A percentile compares a stretch with the other conserved stretches of the same genome.
phyloP scores from a whole-genome alignment of 2,888 invertebrate species.

The Limenitis arthemis region DNA sequence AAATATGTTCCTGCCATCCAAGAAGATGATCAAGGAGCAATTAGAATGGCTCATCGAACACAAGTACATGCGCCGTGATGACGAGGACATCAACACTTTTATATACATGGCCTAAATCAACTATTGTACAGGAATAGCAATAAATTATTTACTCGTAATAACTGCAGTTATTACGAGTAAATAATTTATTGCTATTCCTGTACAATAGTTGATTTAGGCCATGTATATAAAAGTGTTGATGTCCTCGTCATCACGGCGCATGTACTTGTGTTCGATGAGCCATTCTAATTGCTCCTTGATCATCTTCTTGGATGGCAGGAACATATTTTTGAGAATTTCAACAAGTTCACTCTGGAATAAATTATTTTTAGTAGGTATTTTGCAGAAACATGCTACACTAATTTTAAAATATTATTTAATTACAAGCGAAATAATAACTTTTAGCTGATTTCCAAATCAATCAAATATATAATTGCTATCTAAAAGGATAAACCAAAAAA shows the following conservation, averaged over 20 bases:
- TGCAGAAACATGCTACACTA: background rate
- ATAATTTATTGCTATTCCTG: constrained; percentile 54
- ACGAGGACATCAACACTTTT: constrained; percentile 97
- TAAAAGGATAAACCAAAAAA: too few species aligned
- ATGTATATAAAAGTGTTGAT: constrained; percentile 98
- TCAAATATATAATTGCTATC: too few species aligned
- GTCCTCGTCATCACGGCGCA: constrained; percentile 96
- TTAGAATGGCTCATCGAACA: constrained; percentile 99
- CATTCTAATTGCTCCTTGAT: constrained; percentile 99
- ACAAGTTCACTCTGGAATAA: constrained; percentile 87
- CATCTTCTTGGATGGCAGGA: constrained; percentile 98
- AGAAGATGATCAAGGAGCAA: constrained; percentile 99
- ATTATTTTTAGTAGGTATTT: background rate
- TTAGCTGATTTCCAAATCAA: too few species aligned
- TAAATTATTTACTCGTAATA: constrained; percentile 51
- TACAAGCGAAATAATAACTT: too few species aligned
- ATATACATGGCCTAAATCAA: constrained; percentile 91
- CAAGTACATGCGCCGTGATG: constrained; percentile 96
- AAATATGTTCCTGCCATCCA: constrained; percentile 99
- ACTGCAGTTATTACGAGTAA: constrained; percentile 39
- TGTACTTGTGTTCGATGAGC: constrained; percentile 99
- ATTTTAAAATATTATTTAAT: too few species aligned
- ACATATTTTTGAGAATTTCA: constrained; percentile 99
- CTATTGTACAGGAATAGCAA: constrained; percentile 42
- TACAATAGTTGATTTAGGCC: constrained; percentile 75